Conservation (phyloP, 2,113 vertebrate genomes). For the Protomyctophum bolini region DNA sequence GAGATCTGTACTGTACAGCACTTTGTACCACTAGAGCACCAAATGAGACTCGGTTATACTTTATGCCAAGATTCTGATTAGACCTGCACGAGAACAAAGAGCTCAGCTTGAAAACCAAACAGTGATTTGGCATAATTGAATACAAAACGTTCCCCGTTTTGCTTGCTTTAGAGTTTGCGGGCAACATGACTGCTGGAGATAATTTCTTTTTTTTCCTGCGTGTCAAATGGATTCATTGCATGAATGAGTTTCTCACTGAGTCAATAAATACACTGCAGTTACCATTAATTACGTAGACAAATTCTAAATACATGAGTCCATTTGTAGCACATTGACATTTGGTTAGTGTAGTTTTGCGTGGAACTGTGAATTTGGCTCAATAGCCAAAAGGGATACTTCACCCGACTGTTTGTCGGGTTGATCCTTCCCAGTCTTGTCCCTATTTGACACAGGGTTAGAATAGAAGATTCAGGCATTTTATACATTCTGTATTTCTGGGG, state of each 20-base stretch:
- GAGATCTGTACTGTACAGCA: too few species aligned
- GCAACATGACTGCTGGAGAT: background rate
- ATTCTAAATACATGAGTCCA: conserved; percentile 23
- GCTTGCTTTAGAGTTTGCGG: conserved; percentile 14
- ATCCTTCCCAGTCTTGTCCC: conserved; percentile 11
- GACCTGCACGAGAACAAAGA: too few species aligned
- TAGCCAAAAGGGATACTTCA: too few species aligned
- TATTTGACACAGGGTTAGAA: conserved; percentile 14
- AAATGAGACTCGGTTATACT: too few species aligned
- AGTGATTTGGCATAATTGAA: too few species aligned
- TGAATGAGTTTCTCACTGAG: background rate
- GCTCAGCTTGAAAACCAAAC: too few species aligned
- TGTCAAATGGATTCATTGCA: background rate
- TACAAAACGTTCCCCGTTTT: too few species aligned
- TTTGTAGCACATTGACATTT: conserved; percentile 20
- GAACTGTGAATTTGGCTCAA: too few species aligned
- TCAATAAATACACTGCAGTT: background rate
- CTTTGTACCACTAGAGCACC: too few species aligned
- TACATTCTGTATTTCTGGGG: background rate
- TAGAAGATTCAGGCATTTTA: conserved; percentile 32
- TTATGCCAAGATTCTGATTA: too few species aligned
- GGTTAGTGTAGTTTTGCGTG: background rate
- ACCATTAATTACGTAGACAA: conserved; percentile 30
- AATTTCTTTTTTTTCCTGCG: background rate
- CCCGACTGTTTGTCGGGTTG: too few species aligned